A percentile compares a stretch with the other conserved stretches of the same genome.
Conservation (phyloP, 2,797 vertebrate genomes). For the Eutrigla gurnardus region DNA sequence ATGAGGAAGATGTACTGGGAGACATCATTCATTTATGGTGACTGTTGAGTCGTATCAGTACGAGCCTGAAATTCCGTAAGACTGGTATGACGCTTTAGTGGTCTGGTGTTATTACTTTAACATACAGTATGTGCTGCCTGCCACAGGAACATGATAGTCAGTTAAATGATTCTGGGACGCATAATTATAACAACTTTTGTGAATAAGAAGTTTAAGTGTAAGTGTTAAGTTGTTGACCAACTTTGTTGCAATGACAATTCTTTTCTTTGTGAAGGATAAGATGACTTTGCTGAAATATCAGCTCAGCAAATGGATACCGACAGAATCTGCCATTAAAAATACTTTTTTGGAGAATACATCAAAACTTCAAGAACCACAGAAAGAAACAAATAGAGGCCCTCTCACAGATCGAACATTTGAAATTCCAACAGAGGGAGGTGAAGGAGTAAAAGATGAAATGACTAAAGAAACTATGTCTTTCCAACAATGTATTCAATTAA, state of each 20-base stretch:
- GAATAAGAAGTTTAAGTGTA: not conserved
- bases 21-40: too few relatives aligned
- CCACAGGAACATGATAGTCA: not conserved
- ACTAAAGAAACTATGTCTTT: slow-evolving; percentile 1
- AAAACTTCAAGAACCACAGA: slow-evolving; percentile 20
- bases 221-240: not conserved
- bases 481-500: slow-evolving; percentile 5
- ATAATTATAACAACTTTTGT: not conserved
- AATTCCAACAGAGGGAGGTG: slow-evolving; percentile 2
- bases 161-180: not conserved
- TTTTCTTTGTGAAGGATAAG: slow-evolving; percentile 54
- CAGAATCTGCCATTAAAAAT: slow-evolving; percentile 26
- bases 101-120: not conserved
- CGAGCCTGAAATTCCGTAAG: too few relatives aligned
- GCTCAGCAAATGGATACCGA: slow-evolving; percentile 47
- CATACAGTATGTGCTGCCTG: not conserved
- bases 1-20: too few relatives aligned
- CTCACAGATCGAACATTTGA: not conserved
- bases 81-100: too few relatives aligned
- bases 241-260: not conserved
- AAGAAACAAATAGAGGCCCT: slow-evolving; percentile 4
- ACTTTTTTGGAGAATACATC: slow-evolving; percentile 1
- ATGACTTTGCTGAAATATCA: slow-evolving; percentile 52
- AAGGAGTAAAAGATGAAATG: slow-evolving; percentile 2
- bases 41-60: too few relatives aligned